Percentiles rank a stretch among this genome's conserved stretches.
These are phyloP conservation scores for Phymatocera aterrima DNA, from an alignment of 2,888 invertebrate species.

Conservation along the genomic window DNA sequence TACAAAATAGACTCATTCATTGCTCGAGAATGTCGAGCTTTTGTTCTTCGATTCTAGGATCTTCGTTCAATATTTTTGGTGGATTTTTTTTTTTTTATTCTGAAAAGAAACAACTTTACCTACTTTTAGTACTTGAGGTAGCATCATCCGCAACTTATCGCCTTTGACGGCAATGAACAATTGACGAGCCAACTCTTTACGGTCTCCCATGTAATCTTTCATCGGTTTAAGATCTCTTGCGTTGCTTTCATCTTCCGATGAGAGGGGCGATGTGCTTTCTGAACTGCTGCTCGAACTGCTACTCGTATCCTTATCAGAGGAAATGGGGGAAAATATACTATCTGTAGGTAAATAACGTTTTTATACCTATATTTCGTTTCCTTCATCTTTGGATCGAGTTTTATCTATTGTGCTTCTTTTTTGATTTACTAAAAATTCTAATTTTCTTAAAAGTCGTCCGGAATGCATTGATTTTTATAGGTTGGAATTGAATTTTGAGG, in stretches of 20 bases:
- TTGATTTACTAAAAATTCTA: no score
- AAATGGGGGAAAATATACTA: not conserved
- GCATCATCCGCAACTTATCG: slow-evolving; percentile 72
- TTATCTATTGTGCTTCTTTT: not conserved
- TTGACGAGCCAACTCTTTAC: slow-evolving; percentile 67
- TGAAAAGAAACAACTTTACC: not conserved
- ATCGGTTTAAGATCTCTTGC: slow-evolving; percentile 68
- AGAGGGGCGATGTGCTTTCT: slow-evolving; percentile 58
- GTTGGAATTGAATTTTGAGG: not conserved
- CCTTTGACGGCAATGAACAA: slow-evolving; percentile 71
- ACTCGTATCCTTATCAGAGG: not conserved
- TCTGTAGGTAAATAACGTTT: not conserved
- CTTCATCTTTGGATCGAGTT: no score
- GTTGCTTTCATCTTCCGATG: slow-evolving; percentile 69
- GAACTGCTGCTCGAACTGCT: slow-evolving; percentile 39
- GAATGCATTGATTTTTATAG: not conserved
- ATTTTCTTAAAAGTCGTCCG: no score
- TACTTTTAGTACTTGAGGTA: slow-evolving; percentile 70
- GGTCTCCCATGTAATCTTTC: slow-evolving; percentile 68
- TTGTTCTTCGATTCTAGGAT: no score
- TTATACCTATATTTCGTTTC: not conserved
- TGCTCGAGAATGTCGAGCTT: no score
- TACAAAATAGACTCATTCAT: no score
- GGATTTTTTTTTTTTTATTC: no score
- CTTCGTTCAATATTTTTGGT: not conserved